A percentile compares a stretch with the other conserved stretches of the same genome.
Conservation (phyloP, 2,797 vertebrate genomes). For the Scleropages formosus region DNA sequence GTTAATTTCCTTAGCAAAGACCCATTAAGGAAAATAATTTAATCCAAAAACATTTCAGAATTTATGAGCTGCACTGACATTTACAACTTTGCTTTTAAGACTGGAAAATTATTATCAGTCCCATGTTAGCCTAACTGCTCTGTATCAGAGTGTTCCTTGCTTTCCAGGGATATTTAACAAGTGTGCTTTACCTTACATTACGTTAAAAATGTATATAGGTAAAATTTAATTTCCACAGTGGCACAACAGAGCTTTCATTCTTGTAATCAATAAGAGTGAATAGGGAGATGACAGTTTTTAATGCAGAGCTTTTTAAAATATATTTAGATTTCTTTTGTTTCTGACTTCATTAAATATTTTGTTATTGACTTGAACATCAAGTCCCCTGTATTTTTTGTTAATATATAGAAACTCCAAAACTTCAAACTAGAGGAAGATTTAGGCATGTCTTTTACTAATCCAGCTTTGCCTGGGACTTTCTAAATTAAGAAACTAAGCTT, state of each 20-base stretch:
- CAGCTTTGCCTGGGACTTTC: slow-evolving; percentile 24
- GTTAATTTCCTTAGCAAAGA: slow-evolving; percentile 26
- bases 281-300: slow-evolving; percentile 27
- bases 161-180: not conserved
- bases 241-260: slow-evolving; percentile 7
- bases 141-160: too few species aligned
- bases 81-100: not conserved
- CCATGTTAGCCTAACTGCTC: too few species aligned
- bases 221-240: not conserved
- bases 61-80: slow-evolving; percentile 7
- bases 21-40: slow-evolving; percentile 23
- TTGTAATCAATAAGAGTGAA: slow-evolving; percentile 13
- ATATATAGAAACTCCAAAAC: slow-evolving; percentile 23
- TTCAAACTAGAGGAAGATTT: slow-evolving; percentile 24
- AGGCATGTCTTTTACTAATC: slow-evolving; percentile 26
- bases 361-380: slow-evolving; percentile 12
- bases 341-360: slow-evolving; percentile 21
- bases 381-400: not conserved
- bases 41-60: slow-evolving; percentile 15
- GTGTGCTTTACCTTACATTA: not conserved
- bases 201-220: not conserved
- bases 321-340: too few species aligned
- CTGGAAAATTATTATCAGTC: slow-evolving; percentile 12
- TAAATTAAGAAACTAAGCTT: slow-evolving; percentile 30
- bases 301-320: slow-evolving; percentile 22